A percentile compares a stretch with the other conserved stretches of the same genome.
These are phyloP conservation scores for Bruchidius siliquastri DNA, from an alignment of 2,888 invertebrate species.

Conservation along the genomic window DNA sequence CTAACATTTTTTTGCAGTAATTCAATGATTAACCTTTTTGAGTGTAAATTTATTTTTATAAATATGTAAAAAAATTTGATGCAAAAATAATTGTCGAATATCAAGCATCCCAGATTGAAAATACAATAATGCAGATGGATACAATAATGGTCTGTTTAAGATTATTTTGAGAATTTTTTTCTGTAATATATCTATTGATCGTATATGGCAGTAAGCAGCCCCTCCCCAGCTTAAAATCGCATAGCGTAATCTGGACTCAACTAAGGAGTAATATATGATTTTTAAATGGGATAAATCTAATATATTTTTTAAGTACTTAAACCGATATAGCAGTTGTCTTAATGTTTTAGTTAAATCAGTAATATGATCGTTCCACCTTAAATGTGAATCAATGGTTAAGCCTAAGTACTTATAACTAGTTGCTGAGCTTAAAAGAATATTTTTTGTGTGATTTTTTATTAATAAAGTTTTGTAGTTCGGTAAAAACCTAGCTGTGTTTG, in stretches of 20 bases:
- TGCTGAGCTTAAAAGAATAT: background rate
- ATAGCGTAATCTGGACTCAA: conserved; percentile 7
- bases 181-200: conserved; percentile 1
- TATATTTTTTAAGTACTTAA: conserved; percentile 1
- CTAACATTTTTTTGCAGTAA: too few relatives aligned
- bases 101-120: too few relatives aligned
- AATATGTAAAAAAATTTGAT: too few relatives aligned
- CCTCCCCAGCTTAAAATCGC: conserved; percentile 6
- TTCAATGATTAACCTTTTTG: too few relatives aligned
- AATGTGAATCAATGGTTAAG: conserved; percentile 2
- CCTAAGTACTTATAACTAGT: conserved; percentile 5
- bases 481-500: background rate
- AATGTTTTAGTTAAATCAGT: conserved; percentile 1
- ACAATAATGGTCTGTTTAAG: background rate
- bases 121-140: too few relatives aligned
- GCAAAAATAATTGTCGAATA: too few relatives aligned
- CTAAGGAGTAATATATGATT: conserved; percentile 2
- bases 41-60: too few relatives aligned
- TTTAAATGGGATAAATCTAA: background rate
- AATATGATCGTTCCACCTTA: conserved; percentile 3
- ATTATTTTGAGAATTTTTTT: background rate
- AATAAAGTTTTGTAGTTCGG: background rate
- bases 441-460: background rate
- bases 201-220: background rate
- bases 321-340: conserved; percentile 3